Conservation (phyloP, 2,888 invertebrate species). For the Drosophila acutilabella region DNA sequence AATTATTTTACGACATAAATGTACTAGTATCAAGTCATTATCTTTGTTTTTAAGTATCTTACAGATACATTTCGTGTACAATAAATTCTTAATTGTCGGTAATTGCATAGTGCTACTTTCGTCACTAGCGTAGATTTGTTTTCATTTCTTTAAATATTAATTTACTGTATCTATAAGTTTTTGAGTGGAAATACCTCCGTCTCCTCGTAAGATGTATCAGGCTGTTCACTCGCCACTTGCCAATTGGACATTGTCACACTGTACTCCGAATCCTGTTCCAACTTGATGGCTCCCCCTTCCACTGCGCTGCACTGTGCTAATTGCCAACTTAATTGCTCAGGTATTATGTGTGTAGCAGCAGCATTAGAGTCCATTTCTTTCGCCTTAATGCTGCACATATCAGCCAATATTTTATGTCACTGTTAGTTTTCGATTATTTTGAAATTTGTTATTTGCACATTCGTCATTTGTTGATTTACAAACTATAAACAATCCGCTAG, state of each 20-base stretch:
- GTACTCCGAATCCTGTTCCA: slow-evolving; percentile 13
- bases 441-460: not conserved
- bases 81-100: too few relatives aligned
- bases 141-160: too few relatives aligned
- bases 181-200: slow-evolving; percentile 18
- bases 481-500: slow-evolving; percentile 24
- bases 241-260: slow-evolving; percentile 2
- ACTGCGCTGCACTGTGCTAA: not conserved
- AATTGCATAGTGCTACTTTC: too few relatives aligned
- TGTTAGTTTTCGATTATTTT: not conserved
- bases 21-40: too few relatives aligned
- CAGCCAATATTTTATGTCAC: not conserved
- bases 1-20: too few relatives aligned
- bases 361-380: slow-evolving; percentile 17
- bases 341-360: not conserved
- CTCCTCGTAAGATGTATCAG: slow-evolving; percentile 1
- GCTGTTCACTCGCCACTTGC: slow-evolving; percentile 6
- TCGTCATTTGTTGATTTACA: slow-evolving; percentile 7
- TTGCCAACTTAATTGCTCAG: slow-evolving; percentile 32
- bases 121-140: too few relatives aligned
- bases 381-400: slow-evolving; percentile 20
- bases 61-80: too few relatives aligned
- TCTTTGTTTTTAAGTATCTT: too few relatives aligned
- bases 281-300: not conserved
- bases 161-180: too few relatives aligned